Base-by-base conservation (phyloP, 2,797 vertebrate genomes). In the Chelon labrosus region DNA sequence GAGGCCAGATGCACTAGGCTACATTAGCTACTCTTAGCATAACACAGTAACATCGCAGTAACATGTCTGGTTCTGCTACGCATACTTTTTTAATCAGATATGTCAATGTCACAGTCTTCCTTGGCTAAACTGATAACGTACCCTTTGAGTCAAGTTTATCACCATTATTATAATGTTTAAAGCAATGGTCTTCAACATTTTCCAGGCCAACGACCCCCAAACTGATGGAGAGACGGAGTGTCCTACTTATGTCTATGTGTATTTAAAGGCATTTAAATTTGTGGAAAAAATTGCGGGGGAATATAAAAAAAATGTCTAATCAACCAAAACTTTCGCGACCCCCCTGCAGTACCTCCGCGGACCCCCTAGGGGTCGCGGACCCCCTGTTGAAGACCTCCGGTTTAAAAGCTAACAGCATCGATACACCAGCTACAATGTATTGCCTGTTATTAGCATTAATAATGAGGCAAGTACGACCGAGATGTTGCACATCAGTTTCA, bases 401-500 rank as follows among this genome's bases (percentile, higher is more conserved):
- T 19, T 42, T 37, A 14, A 20, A 50, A n/a, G 44, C 35, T 22
- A 20, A 54, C 14, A 22, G 46, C 54, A 50, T 19, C n/a, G 61
- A 55, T 42, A 55, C 60, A 59, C 27, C 2, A 2, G 60, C 47
- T 4, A 1, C 17, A 58, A 44, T 35, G 51, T 41, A 17, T 46
- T 37, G 50, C 7, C 47, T 25, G 27, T 71, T 60, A 69, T 60
- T 38, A 51, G 62, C 42, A 27, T 53, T 16, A 65, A 57, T 39
- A 57, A 31, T 72, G 54, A 56, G 51, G 46, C 44, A 59, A 22
- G 55, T 70, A 65, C 52, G 20, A 11, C 12, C 7, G 55, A 31
- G 50, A 22, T 60, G 50, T 38, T 53, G 38, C 31, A 19, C 27
- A 5, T 60, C 44, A 56, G 44, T 61, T 61, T 27, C 25, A 51